Conservation (phyloP, 2,113 vertebrate genomes). For the Galemys pyrenaicus region DNA sequence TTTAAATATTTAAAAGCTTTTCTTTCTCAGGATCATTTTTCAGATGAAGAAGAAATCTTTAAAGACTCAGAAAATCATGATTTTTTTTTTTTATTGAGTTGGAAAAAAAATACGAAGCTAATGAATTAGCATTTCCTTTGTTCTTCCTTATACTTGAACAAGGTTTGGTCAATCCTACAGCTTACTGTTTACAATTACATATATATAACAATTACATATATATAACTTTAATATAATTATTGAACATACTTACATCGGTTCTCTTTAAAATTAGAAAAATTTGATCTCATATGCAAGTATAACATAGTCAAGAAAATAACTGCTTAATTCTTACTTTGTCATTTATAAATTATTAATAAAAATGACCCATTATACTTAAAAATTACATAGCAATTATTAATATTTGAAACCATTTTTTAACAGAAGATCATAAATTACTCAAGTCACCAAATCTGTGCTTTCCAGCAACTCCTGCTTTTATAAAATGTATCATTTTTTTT, state of each 20-base stretch:
- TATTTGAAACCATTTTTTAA: neutral
- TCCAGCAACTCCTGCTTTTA: neutral
- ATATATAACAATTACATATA: neutral
- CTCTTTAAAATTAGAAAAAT: neutral
- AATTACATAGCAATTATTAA: neutral
- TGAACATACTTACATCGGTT: neutral
- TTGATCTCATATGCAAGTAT: neutral
- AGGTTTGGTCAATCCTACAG: neutral
- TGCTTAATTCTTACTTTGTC: neutral
- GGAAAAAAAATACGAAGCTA: neutral
- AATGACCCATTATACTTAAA: neutral
- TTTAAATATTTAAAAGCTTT: constrained; percentile 38
- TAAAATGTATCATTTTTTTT: neutral
- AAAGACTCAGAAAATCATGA: neutral
- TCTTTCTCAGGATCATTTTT: neutral
- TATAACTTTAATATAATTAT: neutral
- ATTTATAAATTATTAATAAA: neutral
- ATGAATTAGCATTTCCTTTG: neutral
- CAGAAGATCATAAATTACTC: neutral
- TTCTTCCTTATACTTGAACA: neutral
- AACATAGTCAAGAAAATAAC: neutral
- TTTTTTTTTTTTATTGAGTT: constrained; percentile 42
- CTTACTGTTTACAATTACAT: neutral
- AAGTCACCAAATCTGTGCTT: neutral
- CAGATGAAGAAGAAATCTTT: constrained; percentile 12